Base-by-base conservation (phyloP, 2,888 invertebrate species). In the Idaea aversata region DNA sequence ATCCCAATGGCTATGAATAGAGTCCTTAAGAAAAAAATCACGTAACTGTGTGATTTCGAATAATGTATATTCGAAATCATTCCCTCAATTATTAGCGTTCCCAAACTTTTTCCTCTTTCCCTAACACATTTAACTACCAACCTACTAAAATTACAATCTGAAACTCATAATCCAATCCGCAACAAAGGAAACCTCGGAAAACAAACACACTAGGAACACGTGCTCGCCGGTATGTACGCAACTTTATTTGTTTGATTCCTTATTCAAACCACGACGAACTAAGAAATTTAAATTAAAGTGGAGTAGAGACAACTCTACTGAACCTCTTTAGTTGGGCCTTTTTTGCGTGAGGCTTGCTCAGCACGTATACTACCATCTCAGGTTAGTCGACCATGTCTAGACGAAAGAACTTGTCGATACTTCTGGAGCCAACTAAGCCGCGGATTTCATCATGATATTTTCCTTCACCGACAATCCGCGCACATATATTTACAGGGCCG, bases 211-310 rank as follows among this genome's bases (percentile, higher is more conserved):
- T 47, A 7, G 47, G 47, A 7, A 47, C 47, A 47, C 47, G 47
- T 47, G 47, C 47, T 47, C 47, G 10, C 4, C 47, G 47, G 47
- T 47, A 13, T 47, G 47, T 47, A 47, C 47, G 47, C 47, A 47
- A 47, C 47, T 47, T 47, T 47, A 47, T 47, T 47, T 47, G 47
- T 47, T 47, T 47, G 47, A 47, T 47, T 47, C 47, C 47, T 47
- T 47, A 47, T 47, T 47, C 47, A 47, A 47, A 47, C 47, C 47
- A 47, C 5, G 47, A 10, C 7, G 47, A 47, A 7, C 5, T 7
- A 47, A 47, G 47, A 47, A 3, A 47, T 13, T 4, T 47, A 47
- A 13, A 47, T 10, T 25, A 25, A 2, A 25, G 25, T 25, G 25
- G 25, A 25, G 2, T 25, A 25, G 25, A 25, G 25, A 25, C 25